Base-by-base conservation (phyloP, 2,888 invertebrate species). In the Philereme vetulata region DNA sequence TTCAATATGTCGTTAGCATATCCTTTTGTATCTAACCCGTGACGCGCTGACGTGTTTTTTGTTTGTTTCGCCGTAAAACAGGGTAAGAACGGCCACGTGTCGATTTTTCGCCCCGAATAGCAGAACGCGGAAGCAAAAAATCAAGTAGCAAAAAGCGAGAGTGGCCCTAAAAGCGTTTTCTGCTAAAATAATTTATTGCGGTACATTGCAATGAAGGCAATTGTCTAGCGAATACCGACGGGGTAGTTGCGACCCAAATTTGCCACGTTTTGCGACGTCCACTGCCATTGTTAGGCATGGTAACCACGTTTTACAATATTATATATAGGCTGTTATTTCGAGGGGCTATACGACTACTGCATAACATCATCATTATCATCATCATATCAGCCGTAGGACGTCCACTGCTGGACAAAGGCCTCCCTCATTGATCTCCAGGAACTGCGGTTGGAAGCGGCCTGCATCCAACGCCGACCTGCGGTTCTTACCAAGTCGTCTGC, bases 71-170 rank as follows among this genome's bases (percentile, higher is more conserved):
- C 43, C 60, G 52, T 65, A 63, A 65, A 72, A 68, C 64, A 71
- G 67, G 66, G 71, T 81, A 85, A 84, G 81, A 78, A 76, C 74
- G 51, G 84, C 81, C 88, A 89, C 88, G 86, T 88, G 88, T 83
- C 87, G 71, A 77, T 80, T 81, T 84, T 78, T 78, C 78, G 79
- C 72, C 72, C 60, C 70, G 72, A 74, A 72, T 71, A 63, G 72
- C 42, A 62, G 72, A 75, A 76, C 66, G 80, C 81, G 80, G 79
- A 82, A 82, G 73, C 78, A 83, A 86, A 86, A 86, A 86, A 84
- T n/a, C 75, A 64, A 66, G 82, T 76, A 75, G 85, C 85, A 87
- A 87, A 88, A 88, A 89, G 80, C 69, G 77, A 85, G 78, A 87
- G 87, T 85, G 79, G 73, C 74, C 74, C 66, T 78, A 80, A 80